Evolutionary conservation across 2,888 invertebrate genomes (phyloP).

Genomic region (Axea sp.): DNA sequence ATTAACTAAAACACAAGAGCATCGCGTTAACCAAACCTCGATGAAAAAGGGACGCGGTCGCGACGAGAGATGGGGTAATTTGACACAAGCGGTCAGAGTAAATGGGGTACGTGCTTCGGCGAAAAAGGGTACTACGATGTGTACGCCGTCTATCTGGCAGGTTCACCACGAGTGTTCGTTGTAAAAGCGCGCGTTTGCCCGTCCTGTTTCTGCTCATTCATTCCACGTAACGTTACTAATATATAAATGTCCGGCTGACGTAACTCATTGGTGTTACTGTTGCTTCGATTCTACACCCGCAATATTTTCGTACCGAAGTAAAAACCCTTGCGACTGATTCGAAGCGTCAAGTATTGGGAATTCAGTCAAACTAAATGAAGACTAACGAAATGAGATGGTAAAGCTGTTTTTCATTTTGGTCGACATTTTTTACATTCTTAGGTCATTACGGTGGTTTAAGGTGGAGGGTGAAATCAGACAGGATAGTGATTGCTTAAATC

Average conservation of each 20-base stretch:
- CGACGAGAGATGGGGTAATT: constrained; percentile 42
- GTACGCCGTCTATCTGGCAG: constrained; percentile 2
- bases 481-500: not conserved
- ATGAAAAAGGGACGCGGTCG: constrained; percentile 51
- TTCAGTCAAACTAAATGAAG: too few relatives aligned
- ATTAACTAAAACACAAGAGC: constrained; percentile 75
- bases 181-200: constrained; percentile 36
- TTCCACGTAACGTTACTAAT: constrained; percentile 67
- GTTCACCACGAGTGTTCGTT: constrained; percentile 6
- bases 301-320: not conserved
- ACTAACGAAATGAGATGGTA: not conserved
- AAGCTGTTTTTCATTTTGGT: not conserved
- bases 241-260: constrained; percentile 67
- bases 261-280: constrained; percentile 42
- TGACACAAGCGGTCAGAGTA: constrained; percentile 61
- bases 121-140: constrained; percentile 55
- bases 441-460: not conserved
- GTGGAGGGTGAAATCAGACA: not conserved
- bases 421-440: not conserved
- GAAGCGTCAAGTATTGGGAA: too few relatives aligned
- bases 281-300: constrained; percentile 1
- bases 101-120: constrained; percentile 61
- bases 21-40: constrained; percentile 62
- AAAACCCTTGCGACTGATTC: not conserved
- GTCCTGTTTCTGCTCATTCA: constrained; percentile 71